Conservation (phyloP, 2,113 vertebrate genomes). For the Acrocephalus arundinaceus region DNA sequence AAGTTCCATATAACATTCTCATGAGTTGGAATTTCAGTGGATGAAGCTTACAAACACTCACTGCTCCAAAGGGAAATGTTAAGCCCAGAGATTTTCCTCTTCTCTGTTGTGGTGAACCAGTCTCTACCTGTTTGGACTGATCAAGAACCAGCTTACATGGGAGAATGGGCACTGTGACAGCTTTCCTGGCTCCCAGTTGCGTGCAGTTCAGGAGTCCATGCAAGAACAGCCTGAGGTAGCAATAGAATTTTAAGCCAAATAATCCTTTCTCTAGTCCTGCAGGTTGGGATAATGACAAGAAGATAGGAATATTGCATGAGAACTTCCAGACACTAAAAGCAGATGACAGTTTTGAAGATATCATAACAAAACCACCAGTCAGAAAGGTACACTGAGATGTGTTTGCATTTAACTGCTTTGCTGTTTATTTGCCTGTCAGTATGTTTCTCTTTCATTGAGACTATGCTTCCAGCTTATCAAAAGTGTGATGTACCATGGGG, state of each 20-base stretch:
- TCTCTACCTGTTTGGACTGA: background rate
- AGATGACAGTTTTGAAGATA: conserved; percentile 93
- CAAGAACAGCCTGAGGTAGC: background rate
- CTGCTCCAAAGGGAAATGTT: background rate
- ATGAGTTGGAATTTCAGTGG: background rate
- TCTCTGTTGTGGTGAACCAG: background rate
- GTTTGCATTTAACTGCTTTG: background rate
- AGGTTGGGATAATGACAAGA: conserved; percentile 99
- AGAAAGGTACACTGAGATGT: conserved; percentile 86
- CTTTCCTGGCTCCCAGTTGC: background rate
- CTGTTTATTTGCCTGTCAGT: background rate
- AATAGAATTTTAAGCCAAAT: conserved; percentile 3
- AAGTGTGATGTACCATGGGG: background rate
- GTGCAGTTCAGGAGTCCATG: background rate
- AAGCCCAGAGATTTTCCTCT: background rate
- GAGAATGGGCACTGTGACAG: background rate
- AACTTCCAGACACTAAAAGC: conserved; percentile 94
- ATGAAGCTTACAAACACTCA: background rate
- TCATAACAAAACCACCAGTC: conserved; percentile 92
- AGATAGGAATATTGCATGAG: conserved; percentile 97
- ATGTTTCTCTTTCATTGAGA: background rate
- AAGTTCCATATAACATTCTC: background rate
- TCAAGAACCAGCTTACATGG: background rate
- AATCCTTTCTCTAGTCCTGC: conserved; percentile 82
- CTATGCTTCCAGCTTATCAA: background rate